A percentile compares a stretch with the other conserved stretches of the same genome.
Conservation (phyloP, 2,797 vertebrate species). For the Ciconia nigra region DNA sequence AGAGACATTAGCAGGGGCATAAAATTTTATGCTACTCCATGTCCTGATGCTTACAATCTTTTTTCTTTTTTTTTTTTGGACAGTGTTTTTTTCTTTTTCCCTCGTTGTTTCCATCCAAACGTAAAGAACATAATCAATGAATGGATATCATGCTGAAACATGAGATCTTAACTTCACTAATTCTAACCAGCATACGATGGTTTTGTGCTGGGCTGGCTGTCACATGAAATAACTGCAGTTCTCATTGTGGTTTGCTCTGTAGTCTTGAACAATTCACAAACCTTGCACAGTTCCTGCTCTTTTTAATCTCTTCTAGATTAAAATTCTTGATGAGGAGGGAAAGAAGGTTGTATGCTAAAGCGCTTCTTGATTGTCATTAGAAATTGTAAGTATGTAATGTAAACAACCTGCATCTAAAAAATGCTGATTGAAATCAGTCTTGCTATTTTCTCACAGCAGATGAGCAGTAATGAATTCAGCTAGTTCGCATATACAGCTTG, state of each 20-base stretch:
- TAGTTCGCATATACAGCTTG: neutral
- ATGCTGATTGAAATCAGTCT: neutral
- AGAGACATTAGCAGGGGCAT: neutral
- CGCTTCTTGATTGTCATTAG: neutral
- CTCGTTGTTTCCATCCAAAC: neutral
- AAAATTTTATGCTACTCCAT: neutral
- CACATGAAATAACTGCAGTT: neutral
- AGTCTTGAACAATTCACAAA: neutral
- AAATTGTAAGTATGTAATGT: neutral
- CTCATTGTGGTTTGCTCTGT: neutral
- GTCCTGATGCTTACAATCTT: neutral
- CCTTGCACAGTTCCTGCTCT: neutral
- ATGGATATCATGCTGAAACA: rapidly evolving
- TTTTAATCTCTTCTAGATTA: neutral
- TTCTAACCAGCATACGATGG: rapidly evolving
- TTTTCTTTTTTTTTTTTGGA: rapidly evolving
- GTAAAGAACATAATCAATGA: neutral
- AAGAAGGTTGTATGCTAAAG: neutral
- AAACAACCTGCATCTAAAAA: neutral
- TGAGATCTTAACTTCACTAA: neutral
- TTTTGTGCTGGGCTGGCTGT: neutral
- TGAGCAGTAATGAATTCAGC: neutral
- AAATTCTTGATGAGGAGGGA: neutral
- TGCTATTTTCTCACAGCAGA: neutral
- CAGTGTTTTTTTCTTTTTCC: neutral